Percentiles rank a stretch among this genome's conserved stretches.
Evolutionary conservation across 2,888 invertebrate genomes (phyloP).

Genomic region (Mimas tiliae): DNA sequence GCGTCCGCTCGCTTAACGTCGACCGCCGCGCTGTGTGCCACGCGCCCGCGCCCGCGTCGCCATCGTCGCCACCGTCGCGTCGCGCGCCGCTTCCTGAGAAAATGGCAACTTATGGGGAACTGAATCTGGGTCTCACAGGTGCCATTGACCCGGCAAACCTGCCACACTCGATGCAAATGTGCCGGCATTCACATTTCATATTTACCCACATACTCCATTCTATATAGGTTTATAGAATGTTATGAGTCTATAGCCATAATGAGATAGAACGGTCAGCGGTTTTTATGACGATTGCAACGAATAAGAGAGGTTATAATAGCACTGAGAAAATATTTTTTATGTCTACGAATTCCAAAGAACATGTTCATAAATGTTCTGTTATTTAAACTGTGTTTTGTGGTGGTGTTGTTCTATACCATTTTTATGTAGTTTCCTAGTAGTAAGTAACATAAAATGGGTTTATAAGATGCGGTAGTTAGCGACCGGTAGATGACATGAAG

Average conservation of each 20-base stretch:
- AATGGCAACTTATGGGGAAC: constrained; percentile 82
- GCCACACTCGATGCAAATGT: constrained; percentile 68
- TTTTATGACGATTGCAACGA: constrained; percentile 51
- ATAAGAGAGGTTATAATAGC: not conserved
- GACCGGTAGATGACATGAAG: not conserved
- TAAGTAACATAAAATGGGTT: not conserved
- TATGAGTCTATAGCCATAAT: constrained; percentile 63
- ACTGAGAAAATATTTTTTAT: not conserved
- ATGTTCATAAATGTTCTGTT: constrained; percentile 15
- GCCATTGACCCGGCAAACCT: constrained; percentile 76
- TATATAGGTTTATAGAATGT: constrained; percentile 65
- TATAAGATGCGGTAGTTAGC: not conserved
- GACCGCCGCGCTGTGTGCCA: constrained; percentile 48
- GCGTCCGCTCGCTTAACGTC: constrained; percentile 38
- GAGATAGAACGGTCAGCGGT: constrained; percentile 52
- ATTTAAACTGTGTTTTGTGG: not conserved
- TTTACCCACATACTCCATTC: constrained; percentile 63
- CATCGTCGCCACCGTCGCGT: constrained; percentile 43
- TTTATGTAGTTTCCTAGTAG: not conserved
- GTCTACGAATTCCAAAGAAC: not conserved
- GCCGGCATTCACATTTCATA: constrained; percentile 73
- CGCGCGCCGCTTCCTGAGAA: constrained; percentile 75
- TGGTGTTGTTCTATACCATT: not conserved
- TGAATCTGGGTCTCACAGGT: constrained; percentile 78
- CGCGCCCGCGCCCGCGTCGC: constrained; percentile 48